phyloP scores from a whole-genome alignment of 2,888 invertebrate species.

The Geophilus truncorum region DNA sequence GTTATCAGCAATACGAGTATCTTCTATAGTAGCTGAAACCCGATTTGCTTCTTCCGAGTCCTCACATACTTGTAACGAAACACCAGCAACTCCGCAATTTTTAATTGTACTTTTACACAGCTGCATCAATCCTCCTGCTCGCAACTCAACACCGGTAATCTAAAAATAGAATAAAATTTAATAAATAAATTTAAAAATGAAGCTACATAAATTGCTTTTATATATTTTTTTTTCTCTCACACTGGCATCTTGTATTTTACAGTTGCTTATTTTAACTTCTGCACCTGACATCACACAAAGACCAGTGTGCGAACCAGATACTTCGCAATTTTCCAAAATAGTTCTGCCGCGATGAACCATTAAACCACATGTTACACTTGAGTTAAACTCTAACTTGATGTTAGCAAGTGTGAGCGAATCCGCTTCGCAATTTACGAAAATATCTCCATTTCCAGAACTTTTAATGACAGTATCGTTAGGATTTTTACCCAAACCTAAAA shows the following conservation, averaged over 20 bases:
- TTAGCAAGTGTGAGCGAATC: not conserved
- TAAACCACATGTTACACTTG: not conserved
- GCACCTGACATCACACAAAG: conserved; percentile 5
- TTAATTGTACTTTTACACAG: not conserved
- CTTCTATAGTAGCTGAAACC: not conserved
- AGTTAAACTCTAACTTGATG: not conserved
- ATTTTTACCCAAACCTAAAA: not conserved
- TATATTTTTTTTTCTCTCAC: not conserved
- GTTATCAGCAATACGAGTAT: not conserved
- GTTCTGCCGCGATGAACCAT: conserved; percentile 25
- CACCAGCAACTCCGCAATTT: not conserved
- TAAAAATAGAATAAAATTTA: not conserved
- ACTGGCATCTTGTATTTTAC: not conserved
- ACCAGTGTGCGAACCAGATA: not conserved
- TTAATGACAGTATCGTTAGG: not conserved
- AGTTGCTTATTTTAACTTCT: conserved; percentile 2
- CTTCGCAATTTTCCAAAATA: not conserved
- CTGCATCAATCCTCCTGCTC: not conserved
- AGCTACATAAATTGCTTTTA: not conserved
- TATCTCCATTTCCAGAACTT: not conserved
- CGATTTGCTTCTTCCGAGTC: not conserved
- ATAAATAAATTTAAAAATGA: not conserved
- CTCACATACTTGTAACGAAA: not conserved
- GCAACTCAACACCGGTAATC: not conserved
- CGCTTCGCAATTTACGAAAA: conserved; percentile 7